Evolutionary conservation across 2,888 invertebrate species (phyloP).

Genomic region (Atethmia centrago): DNA sequence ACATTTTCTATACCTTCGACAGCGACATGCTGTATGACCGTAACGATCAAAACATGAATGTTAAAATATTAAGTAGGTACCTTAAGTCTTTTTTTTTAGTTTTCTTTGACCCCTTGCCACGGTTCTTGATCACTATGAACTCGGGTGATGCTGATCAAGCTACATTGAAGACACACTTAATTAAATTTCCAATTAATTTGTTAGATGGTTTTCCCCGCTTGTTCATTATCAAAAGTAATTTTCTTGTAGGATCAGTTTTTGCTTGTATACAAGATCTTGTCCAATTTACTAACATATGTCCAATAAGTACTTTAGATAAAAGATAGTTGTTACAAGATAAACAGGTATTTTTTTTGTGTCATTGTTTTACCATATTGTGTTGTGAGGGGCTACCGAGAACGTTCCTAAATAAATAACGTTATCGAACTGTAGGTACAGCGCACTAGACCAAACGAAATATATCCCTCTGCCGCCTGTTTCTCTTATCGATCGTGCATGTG

Average conservation of each 20-base stretch:
- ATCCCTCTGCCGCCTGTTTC: conserved; percentile 58
- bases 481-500: conserved; percentile 42
- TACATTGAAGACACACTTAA: conserved; percentile 15
- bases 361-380: conserved; percentile 6
- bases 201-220: background rate
- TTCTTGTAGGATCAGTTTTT: conserved; percentile 7
- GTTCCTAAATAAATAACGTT: conserved; percentile 76
- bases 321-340: conserved; percentile 15
- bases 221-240: background rate
- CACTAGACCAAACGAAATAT: conserved; percentile 66
- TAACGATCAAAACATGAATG: conserved; percentile 5
- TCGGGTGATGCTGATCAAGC: background rate
- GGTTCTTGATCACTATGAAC: conserved; percentile 3
- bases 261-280: conserved; percentile 1
- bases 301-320: conserved; percentile 12
- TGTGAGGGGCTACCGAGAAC: conserved; percentile 55
- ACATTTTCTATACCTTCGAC: conserved; percentile 6
- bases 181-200: conserved; percentile 41
- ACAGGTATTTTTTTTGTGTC: conserved; percentile 51
- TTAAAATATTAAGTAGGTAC: background rate
- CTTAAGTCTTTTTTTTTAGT: background rate
- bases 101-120: background rate
- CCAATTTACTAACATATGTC: conserved; percentile 4
- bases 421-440: conserved; percentile 60
- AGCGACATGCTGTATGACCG: conserved; percentile 10